Percentiles rank a stretch among this genome's conserved stretches.
Evolutionary conservation across 1,140 invertebrate species (phyloP).

Genomic region (Saccostrea glomerata): DNA sequence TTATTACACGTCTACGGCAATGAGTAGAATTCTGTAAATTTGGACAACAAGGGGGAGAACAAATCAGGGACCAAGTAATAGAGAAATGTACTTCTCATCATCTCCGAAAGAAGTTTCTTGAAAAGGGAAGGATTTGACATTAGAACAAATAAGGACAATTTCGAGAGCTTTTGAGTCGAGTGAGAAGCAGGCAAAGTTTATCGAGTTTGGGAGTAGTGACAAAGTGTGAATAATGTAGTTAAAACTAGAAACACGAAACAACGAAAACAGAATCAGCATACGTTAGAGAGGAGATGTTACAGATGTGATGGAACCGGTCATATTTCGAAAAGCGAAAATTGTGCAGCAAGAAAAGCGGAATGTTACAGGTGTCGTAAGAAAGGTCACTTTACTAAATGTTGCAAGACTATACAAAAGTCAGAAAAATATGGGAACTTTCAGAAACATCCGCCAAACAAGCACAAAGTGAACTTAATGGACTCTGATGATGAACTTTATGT

Average conservation of each 20-base stretch:
- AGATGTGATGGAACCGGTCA: constrained; percentile 41
- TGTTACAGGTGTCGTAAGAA: constrained; percentile 48
- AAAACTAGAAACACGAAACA: background rate
- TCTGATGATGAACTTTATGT: constrained; percentile 35
- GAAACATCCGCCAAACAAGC: background rate
- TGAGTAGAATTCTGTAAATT: constrained; percentile 49
- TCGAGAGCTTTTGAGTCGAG: constrained; percentile 20
- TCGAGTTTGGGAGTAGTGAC: background rate
- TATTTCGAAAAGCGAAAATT: background rate
- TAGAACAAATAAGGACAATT: constrained; percentile 4
- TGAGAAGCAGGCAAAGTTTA: background rate
- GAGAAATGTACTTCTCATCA: background rate
- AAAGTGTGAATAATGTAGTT: background rate
- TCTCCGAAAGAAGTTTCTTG: constrained; percentile 42
- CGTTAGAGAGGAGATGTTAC: background rate
- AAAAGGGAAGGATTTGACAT: constrained; percentile 40
- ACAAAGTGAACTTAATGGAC: background rate
- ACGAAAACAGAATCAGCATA: background rate
- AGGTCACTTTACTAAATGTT: constrained; percentile 50
- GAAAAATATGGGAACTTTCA: background rate
- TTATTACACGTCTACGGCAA: constrained; percentile 46
- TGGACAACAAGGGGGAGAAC: constrained; percentile 9
- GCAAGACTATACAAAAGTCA: constrained; percentile 41
- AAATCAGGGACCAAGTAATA: constrained; percentile 52
- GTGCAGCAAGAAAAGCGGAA: constrained; percentile 6